Conservation (phyloP, 2,888 invertebrate species). For the Tigriopus californicus region DNA sequence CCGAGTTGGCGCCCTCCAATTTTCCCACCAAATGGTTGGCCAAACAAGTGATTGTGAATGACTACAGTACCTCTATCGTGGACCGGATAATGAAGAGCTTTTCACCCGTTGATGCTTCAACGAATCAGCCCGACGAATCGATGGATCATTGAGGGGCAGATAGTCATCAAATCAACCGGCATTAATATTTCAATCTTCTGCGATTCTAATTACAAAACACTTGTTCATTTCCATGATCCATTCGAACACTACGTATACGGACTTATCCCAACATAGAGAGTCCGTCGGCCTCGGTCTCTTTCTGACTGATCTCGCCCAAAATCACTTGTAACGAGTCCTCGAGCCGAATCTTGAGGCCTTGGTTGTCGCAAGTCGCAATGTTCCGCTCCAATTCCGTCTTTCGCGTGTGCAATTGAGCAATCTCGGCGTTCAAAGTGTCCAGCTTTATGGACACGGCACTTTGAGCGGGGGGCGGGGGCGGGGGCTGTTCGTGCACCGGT, state of each 20-base stretch:
- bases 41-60: neutral
- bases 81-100: neutral
- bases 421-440: constrained; percentile 48
- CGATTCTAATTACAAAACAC: too few species aligned
- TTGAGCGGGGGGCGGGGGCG: neutral
- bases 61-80: neutral
- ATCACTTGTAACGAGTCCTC: constrained; percentile 59
- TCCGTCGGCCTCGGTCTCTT: constrained; percentile 20
- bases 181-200: too few species aligned
- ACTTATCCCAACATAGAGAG: neutral
- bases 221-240: too few species aligned
- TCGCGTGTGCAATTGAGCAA: constrained; percentile 51
- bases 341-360: constrained; percentile 59
- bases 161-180: too few species aligned
- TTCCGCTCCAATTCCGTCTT: constrained; percentile 60
- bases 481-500: constrained; percentile 1
- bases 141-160: too few species aligned
- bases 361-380: constrained; percentile 64
- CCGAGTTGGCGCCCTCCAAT: neutral
- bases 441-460: constrained; percentile 34
- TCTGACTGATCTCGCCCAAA: constrained; percentile 43
- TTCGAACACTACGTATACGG: too few species aligned
- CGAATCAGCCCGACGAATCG: too few species aligned
- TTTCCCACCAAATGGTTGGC: neutral
- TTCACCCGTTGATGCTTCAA: neutral